phyloP scores from a whole-genome alignment of 2,113 vertebrate genomes.

The Raja brachyura region DNA sequence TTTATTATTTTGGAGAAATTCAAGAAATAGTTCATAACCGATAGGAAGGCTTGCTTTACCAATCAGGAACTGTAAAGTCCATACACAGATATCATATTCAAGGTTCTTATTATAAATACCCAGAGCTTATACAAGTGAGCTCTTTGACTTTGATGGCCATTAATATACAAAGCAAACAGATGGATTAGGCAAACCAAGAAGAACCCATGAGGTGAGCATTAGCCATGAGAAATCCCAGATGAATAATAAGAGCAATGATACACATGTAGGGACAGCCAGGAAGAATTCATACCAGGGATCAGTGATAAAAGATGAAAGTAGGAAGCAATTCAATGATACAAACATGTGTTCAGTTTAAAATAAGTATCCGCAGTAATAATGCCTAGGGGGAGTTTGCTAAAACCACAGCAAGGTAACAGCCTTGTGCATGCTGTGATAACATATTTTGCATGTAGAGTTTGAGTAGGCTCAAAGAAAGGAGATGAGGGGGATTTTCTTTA shows the following conservation, averaged over 20 bases:
- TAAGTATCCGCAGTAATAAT: background rate
- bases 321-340: background rate
- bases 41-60: background rate
- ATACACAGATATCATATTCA: background rate
- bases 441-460: background rate
- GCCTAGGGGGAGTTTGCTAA: background rate
- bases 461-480: background rate
- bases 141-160: background rate
- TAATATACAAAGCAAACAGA: background rate
- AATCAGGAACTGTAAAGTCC: background rate
- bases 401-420: background rate
- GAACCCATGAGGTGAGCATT: background rate
- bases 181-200: background rate
- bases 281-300: background rate
- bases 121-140: background rate
- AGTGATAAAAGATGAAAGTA: background rate
- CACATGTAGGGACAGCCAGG: background rate
- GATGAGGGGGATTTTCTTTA: too few relatives aligned
- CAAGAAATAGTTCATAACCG: background rate
- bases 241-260: background rate
- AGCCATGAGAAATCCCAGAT: slow-evolving; percentile 19
- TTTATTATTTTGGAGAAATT: background rate
- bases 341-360: slow-evolving; percentile 22
- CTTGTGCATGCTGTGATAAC: background rate
- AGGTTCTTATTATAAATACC: background rate